phyloP scores from a whole-genome alignment of 2,888 invertebrate genomes.

The Tetanocera ferruginea region DNA sequence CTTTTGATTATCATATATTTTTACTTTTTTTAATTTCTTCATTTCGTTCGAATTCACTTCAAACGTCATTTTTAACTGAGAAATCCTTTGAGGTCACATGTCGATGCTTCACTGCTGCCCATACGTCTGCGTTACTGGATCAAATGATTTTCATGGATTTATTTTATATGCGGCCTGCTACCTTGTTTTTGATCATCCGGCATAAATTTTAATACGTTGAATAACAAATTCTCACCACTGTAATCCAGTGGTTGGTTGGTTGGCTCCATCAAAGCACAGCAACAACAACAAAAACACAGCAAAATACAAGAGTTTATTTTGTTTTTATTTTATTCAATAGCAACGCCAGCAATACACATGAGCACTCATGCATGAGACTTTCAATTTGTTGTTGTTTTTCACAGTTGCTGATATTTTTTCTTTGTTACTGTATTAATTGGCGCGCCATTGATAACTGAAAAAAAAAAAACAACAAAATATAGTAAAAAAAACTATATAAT shows the following conservation, averaged over 20 bases:
- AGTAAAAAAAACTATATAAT: no score
- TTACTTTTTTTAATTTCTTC: not conserved
- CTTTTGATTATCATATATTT: not conserved
- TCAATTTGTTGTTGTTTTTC: no score
- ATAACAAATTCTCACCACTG: constrained; percentile 6
- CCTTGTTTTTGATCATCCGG: not conserved
- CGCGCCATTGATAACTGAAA: no score
- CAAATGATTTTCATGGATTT: not conserved
- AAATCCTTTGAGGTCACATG: not conserved
- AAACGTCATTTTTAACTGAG: not conserved
- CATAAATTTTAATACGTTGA: not conserved
- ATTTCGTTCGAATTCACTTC: not conserved
- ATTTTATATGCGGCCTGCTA: not conserved
- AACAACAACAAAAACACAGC: no score
- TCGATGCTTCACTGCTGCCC: not conserved
- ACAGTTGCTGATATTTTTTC: no score
- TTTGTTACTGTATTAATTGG: no score
- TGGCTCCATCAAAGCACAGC: not conserved
- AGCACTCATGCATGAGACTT: no score
- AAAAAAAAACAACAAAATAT: no score
- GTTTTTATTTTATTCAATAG: no score
- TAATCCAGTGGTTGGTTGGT: not conserved
- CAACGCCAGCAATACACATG: no score
- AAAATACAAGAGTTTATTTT: no score
- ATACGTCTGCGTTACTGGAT: not conserved